A percentile compares a stretch with the other conserved stretches of the same genome.
phyloP scores from a whole-genome alignment of 2,113 vertebrate species.

The Microcebus griseorufus region DNA sequence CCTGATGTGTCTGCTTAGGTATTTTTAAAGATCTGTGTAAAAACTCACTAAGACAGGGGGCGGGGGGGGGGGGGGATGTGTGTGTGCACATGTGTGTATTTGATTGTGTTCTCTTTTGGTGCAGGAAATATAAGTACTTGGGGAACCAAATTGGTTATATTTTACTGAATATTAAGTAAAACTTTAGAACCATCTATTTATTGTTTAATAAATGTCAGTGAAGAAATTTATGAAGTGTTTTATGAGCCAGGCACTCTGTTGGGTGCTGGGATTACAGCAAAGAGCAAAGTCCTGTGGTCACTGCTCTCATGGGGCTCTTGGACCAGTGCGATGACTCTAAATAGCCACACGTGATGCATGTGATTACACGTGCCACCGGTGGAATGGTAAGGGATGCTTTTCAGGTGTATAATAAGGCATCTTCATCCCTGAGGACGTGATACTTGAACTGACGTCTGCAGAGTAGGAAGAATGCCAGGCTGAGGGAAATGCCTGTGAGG shows the following conservation, averaged over 20 bases:
- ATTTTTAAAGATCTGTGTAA: neutral
- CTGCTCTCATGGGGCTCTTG: neutral
- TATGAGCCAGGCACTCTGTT: neutral
- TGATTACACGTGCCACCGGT: neutral
- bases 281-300: neutral
- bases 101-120: neutral
- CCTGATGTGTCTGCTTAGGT: neutral
- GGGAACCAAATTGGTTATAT: neutral
- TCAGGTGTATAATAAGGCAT: neutral
- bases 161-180: constrained; percentile 50
- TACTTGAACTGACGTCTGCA: neutral
- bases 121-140: neutral
- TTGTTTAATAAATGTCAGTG: neutral
- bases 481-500: neutral
- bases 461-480: neutral
- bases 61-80: neutral
- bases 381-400: neutral
- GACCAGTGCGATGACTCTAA: neutral
- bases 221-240: constrained; percentile 11
- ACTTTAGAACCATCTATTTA: neutral
- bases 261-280: neutral
- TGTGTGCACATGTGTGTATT: neutral
- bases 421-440: neutral
- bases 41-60: neutral
- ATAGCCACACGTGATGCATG: neutral